Conservation (phyloP, 2,888 invertebrate genomes). For the Rhamnusium bicolor region DNA sequence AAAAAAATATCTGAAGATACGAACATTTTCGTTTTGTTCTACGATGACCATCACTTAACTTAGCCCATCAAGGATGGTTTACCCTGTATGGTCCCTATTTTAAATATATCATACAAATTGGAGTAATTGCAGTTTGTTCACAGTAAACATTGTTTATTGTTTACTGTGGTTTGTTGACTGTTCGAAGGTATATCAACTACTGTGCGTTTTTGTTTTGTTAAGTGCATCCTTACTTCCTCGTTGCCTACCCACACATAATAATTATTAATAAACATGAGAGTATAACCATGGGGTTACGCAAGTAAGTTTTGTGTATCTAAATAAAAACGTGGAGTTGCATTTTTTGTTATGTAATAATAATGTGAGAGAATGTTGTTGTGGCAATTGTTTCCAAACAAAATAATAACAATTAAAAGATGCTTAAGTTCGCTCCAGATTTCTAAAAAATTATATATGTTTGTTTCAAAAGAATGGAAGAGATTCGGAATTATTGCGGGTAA, state of each 20-base stretch:
- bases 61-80: too few species aligned
- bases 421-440: conserved; percentile 12
- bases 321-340: not conserved
- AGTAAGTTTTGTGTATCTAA: conserved; percentile 10
- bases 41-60: too few species aligned
- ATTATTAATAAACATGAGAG: conserved; percentile 5
- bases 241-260: conserved; percentile 6
- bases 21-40: too few species aligned
- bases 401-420: not conserved
- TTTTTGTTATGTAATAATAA: conserved; percentile 13
- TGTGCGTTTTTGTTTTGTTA: not conserved
- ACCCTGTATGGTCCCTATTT: not conserved
- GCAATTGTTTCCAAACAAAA: conserved; percentile 14
- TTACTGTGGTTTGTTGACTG: too few species aligned
- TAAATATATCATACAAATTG: not conserved
- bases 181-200: not conserved
- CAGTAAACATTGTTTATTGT: too few species aligned
- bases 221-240: not conserved
- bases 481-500: not conserved
- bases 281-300: not conserved
- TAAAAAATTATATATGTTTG: conserved; percentile 3
- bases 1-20: too few species aligned
- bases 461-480: conserved; percentile 6
- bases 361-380: conserved; percentile 10
- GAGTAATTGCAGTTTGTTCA: not conserved